A percentile compares a stretch with the other conserved stretches of the same genome.
phyloP scores from a whole-genome alignment of 2,113 vertebrate genomes.

The Hystrix cristata region DNA sequence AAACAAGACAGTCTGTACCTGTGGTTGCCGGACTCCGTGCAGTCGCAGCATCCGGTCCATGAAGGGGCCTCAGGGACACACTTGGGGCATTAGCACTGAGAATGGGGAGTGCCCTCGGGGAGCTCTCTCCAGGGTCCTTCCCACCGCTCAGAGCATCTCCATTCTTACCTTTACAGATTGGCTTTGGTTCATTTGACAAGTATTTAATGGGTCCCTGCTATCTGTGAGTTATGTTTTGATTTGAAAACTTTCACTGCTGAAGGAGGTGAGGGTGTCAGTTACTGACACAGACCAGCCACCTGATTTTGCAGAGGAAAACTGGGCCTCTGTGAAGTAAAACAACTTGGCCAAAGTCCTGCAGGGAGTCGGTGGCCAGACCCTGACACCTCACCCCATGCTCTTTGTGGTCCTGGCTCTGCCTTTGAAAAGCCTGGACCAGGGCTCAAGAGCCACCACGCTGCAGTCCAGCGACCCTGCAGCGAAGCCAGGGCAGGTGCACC shows the following conservation, averaged over 20 bases:
- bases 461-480: fast-evolving
- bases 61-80: neutral
- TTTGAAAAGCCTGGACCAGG: neutral
- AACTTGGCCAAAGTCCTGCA: neutral
- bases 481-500: fast-evolving
- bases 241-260: neutral
- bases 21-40: neutral
- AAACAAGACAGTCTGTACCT: neutral
- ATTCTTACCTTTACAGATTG: neutral
- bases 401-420: neutral
- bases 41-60: neutral
- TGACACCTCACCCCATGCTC: neutral
- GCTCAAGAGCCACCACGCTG: neutral
- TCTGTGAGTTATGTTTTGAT: neutral
- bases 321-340: neutral
- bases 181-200: neutral
- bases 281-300: too few relatives aligned
- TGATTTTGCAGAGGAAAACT: neutral
- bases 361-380: neutral
- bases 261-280: neutral
- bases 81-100: neutral
- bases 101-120: fast-evolving
- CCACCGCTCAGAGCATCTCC: too few relatives aligned
- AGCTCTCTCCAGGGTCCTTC: neutral
- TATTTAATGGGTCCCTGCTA: neutral